Evolutionary conservation across 2,888 invertebrate genomes (phyloP).

Genomic region (Amblyjoppa fuscipennis): DNA sequence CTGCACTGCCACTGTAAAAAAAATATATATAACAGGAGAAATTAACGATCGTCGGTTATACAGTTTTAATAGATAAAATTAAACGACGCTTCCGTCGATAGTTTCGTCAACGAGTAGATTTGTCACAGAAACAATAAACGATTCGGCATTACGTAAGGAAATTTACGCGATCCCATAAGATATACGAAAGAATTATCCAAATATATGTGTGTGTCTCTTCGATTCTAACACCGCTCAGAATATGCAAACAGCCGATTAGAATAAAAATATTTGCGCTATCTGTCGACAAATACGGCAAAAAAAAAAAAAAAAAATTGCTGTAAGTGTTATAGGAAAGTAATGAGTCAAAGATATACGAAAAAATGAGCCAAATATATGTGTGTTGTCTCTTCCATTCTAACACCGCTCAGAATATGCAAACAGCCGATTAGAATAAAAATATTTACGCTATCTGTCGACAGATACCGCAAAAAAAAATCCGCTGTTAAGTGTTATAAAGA

Average conservation of each 20-base stretch:
- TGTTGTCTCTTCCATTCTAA: neutral
- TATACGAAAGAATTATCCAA: neutral
- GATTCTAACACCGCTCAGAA: neutral
- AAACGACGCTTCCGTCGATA: neutral
- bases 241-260: neutral
- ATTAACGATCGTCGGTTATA: constrained; percentile 8
- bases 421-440: neutral
- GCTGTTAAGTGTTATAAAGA: neutral
- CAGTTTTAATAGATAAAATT: neutral
- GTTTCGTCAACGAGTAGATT: neutral
- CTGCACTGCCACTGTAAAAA: constrained; percentile 60
- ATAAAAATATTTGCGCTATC: neutral
- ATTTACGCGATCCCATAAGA: neutral
- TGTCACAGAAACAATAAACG: constrained; percentile 4
- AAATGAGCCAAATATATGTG: too few species aligned
- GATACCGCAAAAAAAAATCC: neutral
- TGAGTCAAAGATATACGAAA: neutral
- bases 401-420: neutral
- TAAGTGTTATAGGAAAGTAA: neutral
- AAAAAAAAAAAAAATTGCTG: neutral
- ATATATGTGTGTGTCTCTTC: neutral
- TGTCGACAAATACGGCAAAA: neutral
- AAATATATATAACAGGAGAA: neutral
- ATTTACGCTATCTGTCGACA: neutral
- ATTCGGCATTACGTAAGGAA: neutral